A percentile compares a stretch with the other conserved stretches of the same genome.
These are phyloP conservation scores for Electrophaes corylata DNA, from an alignment of 2,888 invertebrate genomes.

Conservation along the genomic window DNA sequence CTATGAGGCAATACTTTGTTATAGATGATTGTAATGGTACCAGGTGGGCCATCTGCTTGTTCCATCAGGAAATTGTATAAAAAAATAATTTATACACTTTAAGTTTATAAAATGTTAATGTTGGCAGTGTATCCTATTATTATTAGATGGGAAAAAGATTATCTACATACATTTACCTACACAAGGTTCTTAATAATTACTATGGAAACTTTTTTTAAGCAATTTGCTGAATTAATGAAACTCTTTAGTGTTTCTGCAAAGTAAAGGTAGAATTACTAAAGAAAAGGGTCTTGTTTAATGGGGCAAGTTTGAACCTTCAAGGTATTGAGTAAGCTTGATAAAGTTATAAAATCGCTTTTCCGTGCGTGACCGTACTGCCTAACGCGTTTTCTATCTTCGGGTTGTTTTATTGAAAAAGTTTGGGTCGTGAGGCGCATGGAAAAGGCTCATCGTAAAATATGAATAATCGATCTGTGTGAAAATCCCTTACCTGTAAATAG, in stretches of 20 bases:
- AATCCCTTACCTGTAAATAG: conserved; percentile 51
- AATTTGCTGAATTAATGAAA: conserved; percentile 17
- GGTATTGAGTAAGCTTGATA: conserved; percentile 71
- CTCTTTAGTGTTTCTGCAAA: conserved; percentile 18
- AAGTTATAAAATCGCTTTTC: conserved; percentile 80
- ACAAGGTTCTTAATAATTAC: too few relatives aligned
- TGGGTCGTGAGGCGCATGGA: conserved; percentile 75
- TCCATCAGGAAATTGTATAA: too few relatives aligned
- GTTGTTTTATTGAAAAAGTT: conserved; percentile 83
- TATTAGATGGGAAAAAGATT: too few relatives aligned
- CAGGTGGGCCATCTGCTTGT: too few relatives aligned
- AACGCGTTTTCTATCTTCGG: conserved; percentile 62
- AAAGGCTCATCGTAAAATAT: conserved; percentile 72
- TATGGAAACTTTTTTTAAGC: conserved; percentile 3
- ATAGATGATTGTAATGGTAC: too few relatives aligned
- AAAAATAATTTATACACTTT: too few relatives aligned
- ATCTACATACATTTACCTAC: too few relatives aligned
- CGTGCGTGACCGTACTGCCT: conserved; percentile 77
- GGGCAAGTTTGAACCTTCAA: conserved; percentile 45
- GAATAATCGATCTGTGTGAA: conserved; percentile 64
- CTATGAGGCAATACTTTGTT: too few relatives aligned
- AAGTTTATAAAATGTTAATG: too few relatives aligned
- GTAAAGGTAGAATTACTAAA: conserved; percentile 25
- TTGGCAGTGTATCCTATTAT: too few relatives aligned
- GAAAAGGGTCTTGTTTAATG: conserved; percentile 39